Conservation (phyloP, 2,797 vertebrate species). For the Phalanger gymnotis region DNA sequence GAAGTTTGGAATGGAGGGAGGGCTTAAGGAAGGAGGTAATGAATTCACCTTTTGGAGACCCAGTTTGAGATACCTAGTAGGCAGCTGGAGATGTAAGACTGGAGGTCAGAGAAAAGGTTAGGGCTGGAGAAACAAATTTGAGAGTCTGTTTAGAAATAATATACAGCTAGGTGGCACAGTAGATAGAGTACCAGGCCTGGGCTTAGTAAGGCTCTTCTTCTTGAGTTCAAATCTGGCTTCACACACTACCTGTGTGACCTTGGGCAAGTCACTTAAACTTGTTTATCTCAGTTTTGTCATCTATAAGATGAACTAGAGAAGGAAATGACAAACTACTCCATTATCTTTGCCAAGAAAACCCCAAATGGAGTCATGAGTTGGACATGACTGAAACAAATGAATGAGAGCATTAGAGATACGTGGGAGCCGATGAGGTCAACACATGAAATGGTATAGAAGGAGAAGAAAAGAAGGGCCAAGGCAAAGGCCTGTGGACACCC, state of each 20-base stretch:
- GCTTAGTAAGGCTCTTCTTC: neutral
- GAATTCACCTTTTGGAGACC: neutral
- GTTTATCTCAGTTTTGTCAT: no score
- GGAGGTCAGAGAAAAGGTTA: neutral
- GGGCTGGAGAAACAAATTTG: neutral
- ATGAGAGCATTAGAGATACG: neutral
- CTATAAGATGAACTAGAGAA: neutral
- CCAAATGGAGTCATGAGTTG: neutral
- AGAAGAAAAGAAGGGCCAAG: neutral
- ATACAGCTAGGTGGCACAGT: neutral
- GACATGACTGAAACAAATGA: neutral
- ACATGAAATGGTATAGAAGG: neutral
- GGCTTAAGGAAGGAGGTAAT: neutral
- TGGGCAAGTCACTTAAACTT: no score
- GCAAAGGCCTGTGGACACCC: neutral
- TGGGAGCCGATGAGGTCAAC: neutral
- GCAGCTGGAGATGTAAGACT: neutral
- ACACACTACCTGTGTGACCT: no score
- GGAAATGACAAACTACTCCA: neutral
- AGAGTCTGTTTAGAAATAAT: neutral
- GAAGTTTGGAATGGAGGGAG: neutral
- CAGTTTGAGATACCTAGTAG: neutral
- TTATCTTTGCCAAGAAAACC: neutral
- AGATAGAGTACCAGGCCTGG: neutral
- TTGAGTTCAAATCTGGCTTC: no score